phyloP scores from a whole-genome alignment of 2,113 vertebrate species.

The Ctenodactylus gundi region DNA sequence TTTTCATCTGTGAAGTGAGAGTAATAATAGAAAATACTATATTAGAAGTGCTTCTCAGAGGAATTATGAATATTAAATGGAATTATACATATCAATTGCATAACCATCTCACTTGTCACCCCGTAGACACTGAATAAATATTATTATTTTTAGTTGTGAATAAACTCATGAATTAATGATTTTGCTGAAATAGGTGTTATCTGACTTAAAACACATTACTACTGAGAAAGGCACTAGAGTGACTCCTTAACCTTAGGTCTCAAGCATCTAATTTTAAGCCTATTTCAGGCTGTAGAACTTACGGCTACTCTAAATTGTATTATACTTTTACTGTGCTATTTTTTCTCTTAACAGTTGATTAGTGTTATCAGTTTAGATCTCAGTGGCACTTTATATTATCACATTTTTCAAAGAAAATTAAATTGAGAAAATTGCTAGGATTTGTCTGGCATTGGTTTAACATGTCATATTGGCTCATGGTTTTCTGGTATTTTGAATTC shows the following conservation, averaged over 20 bases:
- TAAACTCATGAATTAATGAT: not conserved
- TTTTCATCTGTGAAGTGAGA: not conserved
- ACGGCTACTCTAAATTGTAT: conserved; percentile 47
- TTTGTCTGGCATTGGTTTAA: conserved; percentile 63
- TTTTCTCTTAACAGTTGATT: conserved; percentile 61
- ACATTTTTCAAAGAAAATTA: conserved; percentile 72
- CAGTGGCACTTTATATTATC: conserved; percentile 54
- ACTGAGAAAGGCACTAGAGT: not conserved
- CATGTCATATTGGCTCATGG: conserved; percentile 34
- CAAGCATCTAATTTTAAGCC: conserved; percentile 43
- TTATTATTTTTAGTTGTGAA: not conserved
- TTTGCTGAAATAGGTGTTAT: not conserved
- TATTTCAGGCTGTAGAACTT: not conserved
- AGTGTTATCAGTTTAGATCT: conserved; percentile 54
- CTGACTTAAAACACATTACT: not conserved
- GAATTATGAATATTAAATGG: not conserved
- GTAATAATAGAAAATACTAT: not conserved
- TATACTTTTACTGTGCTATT: conserved; percentile 31
- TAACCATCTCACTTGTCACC: not conserved
- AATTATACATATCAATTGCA: not conserved
- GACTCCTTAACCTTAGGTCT: conserved; percentile 33
- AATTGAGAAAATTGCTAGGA: conserved; percentile 67
- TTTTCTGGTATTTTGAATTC: conserved; percentile 67
- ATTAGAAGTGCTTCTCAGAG: not conserved
- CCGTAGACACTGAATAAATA: not conserved